These are phyloP conservation scores for Folsomia manolachei DNA, from an alignment of 2,888 invertebrate species.

Conservation along the genomic window DNA sequence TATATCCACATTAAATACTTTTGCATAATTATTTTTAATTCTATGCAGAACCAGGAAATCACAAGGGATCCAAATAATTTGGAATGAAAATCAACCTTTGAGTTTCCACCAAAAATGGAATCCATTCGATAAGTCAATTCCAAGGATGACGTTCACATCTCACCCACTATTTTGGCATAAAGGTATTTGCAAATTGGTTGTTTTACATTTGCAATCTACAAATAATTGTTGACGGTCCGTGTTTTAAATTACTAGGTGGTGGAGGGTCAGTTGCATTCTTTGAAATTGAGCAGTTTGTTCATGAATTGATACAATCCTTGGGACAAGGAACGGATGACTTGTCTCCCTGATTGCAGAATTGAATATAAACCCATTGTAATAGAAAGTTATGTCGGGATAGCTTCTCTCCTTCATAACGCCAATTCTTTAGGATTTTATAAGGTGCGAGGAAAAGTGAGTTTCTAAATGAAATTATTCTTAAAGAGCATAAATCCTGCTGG, in stretches of 20 bases:
- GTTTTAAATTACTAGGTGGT: conserved; percentile 18
- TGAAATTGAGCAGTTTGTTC: conserved; percentile 64
- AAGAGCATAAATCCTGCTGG: too few species aligned
- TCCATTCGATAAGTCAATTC: conserved; percentile 75
- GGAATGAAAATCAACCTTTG: conserved; percentile 71
- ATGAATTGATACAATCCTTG: conserved; percentile 57
- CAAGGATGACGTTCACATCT: conserved; percentile 73
- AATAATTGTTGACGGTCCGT: too few species aligned
- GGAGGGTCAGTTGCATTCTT: conserved; percentile 54
- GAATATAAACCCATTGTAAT: conserved; percentile 70
- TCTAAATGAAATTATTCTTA: conserved; percentile 58
- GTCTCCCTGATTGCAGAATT: conserved; percentile 54
- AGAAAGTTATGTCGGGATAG: conserved; percentile 75
- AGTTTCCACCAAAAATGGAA: conserved; percentile 75
- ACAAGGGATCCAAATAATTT: conserved; percentile 71
- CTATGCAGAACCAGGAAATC: conserved; percentile 64
- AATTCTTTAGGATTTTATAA: conserved; percentile 81
- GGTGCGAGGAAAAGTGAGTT: conserved; percentile 80
- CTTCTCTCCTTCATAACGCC: conserved; percentile 77
- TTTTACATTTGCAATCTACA: too few species aligned
- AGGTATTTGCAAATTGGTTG: conserved; percentile 52
- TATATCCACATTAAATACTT: conserved; percentile 20
- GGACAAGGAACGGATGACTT: conserved; percentile 40
- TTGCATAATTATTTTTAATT: not conserved
- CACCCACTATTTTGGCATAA: conserved; percentile 75